A percentile compares a stretch with the other conserved stretches of the same genome.
Conservation (phyloP, 2,797 vertebrate species). For the Peromyscus nudipes region DNA sequence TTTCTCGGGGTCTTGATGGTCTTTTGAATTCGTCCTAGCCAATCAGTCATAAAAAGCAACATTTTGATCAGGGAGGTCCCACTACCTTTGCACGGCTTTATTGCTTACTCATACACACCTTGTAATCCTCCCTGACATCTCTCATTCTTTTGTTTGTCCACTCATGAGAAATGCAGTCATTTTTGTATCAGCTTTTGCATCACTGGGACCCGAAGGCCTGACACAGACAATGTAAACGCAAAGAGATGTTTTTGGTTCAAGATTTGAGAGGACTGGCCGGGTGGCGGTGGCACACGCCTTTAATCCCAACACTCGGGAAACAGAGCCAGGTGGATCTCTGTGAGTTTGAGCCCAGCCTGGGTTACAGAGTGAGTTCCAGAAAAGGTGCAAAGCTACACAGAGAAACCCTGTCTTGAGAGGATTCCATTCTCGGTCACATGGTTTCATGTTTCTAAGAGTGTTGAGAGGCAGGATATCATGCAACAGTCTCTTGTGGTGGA, state of each 20-base stretch:
- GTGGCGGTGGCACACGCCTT: too few species aligned
- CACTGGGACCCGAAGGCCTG: neutral
- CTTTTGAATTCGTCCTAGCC: neutral
- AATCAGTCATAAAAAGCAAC: constrained; percentile 12
- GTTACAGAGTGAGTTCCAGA: too few species aligned
- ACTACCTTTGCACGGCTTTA: neutral
- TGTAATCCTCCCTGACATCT: neutral
- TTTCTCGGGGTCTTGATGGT: neutral
- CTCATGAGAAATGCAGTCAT: neutral
- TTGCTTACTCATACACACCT: neutral
- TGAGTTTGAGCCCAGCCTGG: too few species aligned
- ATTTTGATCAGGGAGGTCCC: neutral
- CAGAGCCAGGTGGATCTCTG: too few species aligned
- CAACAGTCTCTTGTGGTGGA: neutral
- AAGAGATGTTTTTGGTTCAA: neutral
- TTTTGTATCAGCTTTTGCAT: neutral
- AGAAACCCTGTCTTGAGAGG: neutral
- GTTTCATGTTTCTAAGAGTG: too few species aligned
- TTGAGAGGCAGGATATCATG: neutral
- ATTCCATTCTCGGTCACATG: neutral
- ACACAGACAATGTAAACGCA: neutral
- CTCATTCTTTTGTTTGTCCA: neutral
- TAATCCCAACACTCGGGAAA: too few species aligned
- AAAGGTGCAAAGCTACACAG: too few species aligned
- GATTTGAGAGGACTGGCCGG: neutral